A percentile compares a stretch with the other conserved stretches of the same genome.
Conservation (phyloP, 35 echinoderm and acorn worm genomes). For the Strongylocentrotus purpuratus region DNA sequence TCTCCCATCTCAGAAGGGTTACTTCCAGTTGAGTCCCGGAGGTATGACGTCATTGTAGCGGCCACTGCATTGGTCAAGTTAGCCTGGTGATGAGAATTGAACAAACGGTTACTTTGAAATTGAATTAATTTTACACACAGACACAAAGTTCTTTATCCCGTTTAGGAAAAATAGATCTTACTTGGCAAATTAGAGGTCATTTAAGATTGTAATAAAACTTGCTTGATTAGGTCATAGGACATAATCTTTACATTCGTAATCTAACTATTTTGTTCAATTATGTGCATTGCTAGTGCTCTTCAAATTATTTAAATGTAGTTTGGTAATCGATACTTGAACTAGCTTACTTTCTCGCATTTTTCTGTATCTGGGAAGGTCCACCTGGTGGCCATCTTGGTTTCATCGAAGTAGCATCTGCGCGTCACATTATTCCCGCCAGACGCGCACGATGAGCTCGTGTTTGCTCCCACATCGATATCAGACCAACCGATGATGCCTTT, state of each 20-base stretch:
- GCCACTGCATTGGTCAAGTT: conserved; percentile 61
- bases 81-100: background rate
- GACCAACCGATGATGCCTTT: conserved; percentile 46
- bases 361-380: conserved; percentile 40
- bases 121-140: too few relatives aligned
- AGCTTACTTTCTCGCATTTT: conserved; percentile 48
- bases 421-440: conserved; percentile 16
- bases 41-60: conserved; percentile 49
- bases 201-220: too few relatives aligned
- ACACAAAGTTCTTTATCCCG: background rate
- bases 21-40: conserved; percentile 55
- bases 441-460: background rate
- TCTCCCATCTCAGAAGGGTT: conserved; percentile 61
- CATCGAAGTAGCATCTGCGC: conserved; percentile 19
- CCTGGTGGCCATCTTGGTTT: background rate
- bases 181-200: background rate
- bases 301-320: too few relatives aligned
- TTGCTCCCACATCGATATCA: conserved; percentile 13
- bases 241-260: too few relatives aligned
- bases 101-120: too few relatives aligned
- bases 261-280: too few relatives aligned
- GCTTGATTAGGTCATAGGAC: too few relatives aligned
- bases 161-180: background rate
- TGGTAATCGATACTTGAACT: background rate
- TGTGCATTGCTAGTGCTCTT: too few relatives aligned